Conservation (phyloP, 2,113 vertebrate species). For the Centropristis striata region DNA sequence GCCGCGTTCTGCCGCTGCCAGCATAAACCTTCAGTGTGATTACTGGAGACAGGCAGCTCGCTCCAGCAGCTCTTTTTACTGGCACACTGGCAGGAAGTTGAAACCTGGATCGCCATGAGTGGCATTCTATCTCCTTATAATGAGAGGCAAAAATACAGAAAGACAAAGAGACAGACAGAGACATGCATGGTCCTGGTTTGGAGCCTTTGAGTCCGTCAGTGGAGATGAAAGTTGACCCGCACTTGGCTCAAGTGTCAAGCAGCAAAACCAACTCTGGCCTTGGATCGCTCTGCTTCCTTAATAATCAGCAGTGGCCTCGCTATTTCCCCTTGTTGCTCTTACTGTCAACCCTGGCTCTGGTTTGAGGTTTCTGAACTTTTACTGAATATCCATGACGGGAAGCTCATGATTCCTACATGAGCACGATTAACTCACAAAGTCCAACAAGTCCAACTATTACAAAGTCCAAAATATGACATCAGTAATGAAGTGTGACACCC, state of each 20-base stretch:
- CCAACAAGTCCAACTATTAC: conserved; percentile 26
- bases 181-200: conserved; percentile 35
- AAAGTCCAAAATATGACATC: conserved; percentile 52
- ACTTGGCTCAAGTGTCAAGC: conserved; percentile 32
- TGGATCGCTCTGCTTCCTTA: conserved; percentile 52
- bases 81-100: conserved; percentile 58
- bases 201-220: conserved; percentile 46
- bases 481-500: conserved; percentile 60
- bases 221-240: conserved; percentile 61
- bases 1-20: conserved; percentile 55
- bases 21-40: conserved; percentile 70
- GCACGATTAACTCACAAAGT: conserved; percentile 23
- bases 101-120: conserved; percentile 56
- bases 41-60: conserved; percentile 55
- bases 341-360: conserved; percentile 38
- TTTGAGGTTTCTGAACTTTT: conserved; percentile 35
- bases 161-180: conserved; percentile 36
- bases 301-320: conserved; percentile 51
- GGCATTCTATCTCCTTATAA: conserved; percentile 47
- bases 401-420: conserved; percentile 29
- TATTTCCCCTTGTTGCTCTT: conserved; percentile 35
- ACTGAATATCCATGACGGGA: conserved; percentile 43
- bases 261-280: conserved; percentile 47
- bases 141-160: conserved; percentile 43
- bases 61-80: conserved; percentile 66